Evolutionary conservation across 2,113 vertebrate genomes (phyloP).

Genomic region (Piprites chloris): DNA sequence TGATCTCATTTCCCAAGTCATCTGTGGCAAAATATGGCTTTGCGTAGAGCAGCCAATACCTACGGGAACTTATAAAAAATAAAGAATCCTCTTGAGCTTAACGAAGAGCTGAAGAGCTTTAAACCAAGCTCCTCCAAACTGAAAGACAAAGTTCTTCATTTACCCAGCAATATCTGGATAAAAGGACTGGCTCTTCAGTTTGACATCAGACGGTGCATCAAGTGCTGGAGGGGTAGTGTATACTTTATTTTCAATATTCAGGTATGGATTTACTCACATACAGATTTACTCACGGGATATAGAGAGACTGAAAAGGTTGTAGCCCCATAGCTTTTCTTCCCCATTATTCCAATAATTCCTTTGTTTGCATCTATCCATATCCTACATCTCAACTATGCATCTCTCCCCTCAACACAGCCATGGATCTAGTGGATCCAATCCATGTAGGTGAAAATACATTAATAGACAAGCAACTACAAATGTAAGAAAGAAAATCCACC

Average conservation of each 20-base stretch:
- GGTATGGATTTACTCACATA: not conserved
- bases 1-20: constrained; percentile 55
- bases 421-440: not conserved
- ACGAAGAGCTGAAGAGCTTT: not conserved
- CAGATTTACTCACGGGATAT: not conserved
- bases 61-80: not conserved
- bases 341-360: not conserved
- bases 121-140: not conserved
- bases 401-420: not conserved
- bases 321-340: not conserved
- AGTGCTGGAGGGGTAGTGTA: not conserved
- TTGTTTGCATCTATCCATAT: not conserved
- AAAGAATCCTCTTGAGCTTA: not conserved
- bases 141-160: not conserved
- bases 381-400: not conserved
- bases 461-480: not conserved
- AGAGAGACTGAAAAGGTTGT: not conserved
- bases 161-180: not conserved
- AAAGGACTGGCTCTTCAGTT: not conserved
- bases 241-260: not conserved
- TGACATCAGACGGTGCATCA: not conserved
- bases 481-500: not conserved
- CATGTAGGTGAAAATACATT: not conserved
- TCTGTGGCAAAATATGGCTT: constrained; percentile 33
- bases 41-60: not conserved